These are phyloP conservation scores for Phasianus colchicus DNA, from an alignment of 2,113 vertebrate species.

Conservation along the genomic window DNA sequence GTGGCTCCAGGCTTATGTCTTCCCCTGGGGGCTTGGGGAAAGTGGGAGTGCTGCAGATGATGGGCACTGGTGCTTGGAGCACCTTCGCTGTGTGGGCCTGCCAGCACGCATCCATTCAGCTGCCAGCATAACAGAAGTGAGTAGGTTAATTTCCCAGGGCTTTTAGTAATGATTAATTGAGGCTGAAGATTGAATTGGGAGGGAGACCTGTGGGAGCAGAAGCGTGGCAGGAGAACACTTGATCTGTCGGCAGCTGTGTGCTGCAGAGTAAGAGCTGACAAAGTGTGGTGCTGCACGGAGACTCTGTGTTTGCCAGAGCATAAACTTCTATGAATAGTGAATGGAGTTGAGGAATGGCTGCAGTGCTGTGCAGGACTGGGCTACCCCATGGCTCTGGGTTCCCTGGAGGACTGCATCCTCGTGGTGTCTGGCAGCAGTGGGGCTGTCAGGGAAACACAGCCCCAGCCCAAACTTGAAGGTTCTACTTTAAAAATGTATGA, in stretches of 20 bases:
- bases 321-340: not conserved
- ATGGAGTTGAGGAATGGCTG: not conserved
- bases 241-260: slow-evolving; percentile 30
- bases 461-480: not conserved
- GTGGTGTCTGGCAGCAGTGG: not conserved
- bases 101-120: not conserved
- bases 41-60: rapidly evolving
- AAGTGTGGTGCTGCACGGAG: not conserved
- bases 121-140: slow-evolving; percentile 1
- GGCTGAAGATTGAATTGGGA: not conserved
- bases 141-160: not conserved
- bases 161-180: slow-evolving; percentile 43
- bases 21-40: not conserved
- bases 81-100: not conserved
- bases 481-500: not conserved
- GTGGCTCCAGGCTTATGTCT: rapidly evolving
- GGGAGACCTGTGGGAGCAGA: slow-evolving; percentile 31
- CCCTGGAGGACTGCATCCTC: not conserved
- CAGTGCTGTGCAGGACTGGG: not conserved
- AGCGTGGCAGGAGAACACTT: slow-evolving; percentile 23
- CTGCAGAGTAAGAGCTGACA: slow-evolving; percentile 8
- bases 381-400: not conserved
- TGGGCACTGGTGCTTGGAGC: rapidly evolving
- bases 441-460: not conserved
- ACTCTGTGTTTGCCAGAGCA: not conserved